A percentile compares a stretch with the other conserved stretches of the same genome.
These are phyloP conservation scores for Microctonus aethiopoides DNA, from an alignment of 2,888 invertebrate genomes.

Conservation along the genomic window DNA sequence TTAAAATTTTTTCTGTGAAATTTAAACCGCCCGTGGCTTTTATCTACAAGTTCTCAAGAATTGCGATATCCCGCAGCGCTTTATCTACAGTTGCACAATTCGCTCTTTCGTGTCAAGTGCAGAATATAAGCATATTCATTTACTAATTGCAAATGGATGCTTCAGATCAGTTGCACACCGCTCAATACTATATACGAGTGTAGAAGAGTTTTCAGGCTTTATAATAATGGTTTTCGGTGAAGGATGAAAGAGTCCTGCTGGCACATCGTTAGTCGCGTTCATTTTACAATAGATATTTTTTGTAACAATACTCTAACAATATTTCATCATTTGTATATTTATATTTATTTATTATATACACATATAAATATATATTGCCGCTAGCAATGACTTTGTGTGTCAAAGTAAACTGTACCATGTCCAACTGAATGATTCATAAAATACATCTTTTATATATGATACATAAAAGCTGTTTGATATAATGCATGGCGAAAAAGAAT, in stretches of 20 bases:
- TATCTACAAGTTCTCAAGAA: background rate
- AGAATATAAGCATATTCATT: constrained; percentile 45
- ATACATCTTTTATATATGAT: background rate
- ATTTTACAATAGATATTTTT: constrained; percentile 15
- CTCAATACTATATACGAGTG: too few species aligned
- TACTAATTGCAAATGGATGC: constrained; percentile 55
- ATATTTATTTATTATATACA: background rate
- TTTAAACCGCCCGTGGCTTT: background rate
- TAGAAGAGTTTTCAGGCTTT: background rate
- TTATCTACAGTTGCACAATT: background rate
- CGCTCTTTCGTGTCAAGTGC: constrained; percentile 34
- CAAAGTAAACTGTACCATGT: background rate
- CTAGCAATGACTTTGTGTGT: background rate
- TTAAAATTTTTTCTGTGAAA: background rate
- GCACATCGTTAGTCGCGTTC: constrained; percentile 7
- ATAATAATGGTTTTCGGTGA: constrained; percentile 25
- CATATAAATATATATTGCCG: background rate
- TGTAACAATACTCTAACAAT: constrained; percentile 11
- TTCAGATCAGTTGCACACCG: constrained; percentile 23
- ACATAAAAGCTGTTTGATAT: background rate
- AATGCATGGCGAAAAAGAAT: background rate
- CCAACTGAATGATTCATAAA: background rate
- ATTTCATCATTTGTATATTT: background rate
- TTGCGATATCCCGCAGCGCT: background rate
- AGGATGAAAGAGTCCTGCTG: constrained; percentile 21